phyloP scores from a whole-genome alignment of 2,113 vertebrate genomes.

The Bujurquina vittata region DNA sequence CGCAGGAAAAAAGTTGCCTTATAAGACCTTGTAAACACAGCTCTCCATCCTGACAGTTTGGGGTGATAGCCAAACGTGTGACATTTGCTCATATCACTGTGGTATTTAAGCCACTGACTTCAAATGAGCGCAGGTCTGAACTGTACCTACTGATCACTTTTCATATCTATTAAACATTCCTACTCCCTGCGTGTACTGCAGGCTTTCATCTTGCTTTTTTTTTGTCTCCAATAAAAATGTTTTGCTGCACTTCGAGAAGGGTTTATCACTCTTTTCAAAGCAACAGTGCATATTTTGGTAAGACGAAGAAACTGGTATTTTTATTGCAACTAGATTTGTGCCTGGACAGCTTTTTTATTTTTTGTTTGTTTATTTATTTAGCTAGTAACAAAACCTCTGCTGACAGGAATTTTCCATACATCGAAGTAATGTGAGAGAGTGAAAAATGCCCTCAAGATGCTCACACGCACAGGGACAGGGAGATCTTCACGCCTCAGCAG shows the following conservation, averaged over 20 bases:
- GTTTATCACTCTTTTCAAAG: background rate
- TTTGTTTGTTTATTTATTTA: background rate
- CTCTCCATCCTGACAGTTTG: background rate
- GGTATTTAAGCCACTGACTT: background rate
- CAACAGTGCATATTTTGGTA: background rate
- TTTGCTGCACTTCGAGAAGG: background rate
- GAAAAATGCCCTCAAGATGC: background rate
- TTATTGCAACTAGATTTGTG: background rate
- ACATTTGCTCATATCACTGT: background rate
- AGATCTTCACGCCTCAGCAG: conserved; percentile 10
- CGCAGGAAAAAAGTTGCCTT: background rate
- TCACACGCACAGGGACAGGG: background rate
- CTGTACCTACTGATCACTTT: background rate
- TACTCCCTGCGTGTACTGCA: background rate
- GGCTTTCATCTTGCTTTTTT: background rate
- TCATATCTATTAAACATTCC: background rate
- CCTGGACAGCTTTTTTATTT: background rate
- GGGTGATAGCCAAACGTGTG: background rate
- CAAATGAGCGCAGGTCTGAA: background rate
- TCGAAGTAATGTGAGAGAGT: background rate
- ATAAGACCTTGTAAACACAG: background rate
- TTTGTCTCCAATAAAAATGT: background rate
- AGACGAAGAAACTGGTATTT: background rate
- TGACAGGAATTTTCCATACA: conserved; percentile 1
- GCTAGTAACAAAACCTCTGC: background rate